A percentile compares a stretch with the other conserved stretches of the same genome.
These are phyloP conservation scores for Scarus forsteni DNA, from an alignment of 2,797 vertebrate species.

Conservation along the genomic window DNA sequence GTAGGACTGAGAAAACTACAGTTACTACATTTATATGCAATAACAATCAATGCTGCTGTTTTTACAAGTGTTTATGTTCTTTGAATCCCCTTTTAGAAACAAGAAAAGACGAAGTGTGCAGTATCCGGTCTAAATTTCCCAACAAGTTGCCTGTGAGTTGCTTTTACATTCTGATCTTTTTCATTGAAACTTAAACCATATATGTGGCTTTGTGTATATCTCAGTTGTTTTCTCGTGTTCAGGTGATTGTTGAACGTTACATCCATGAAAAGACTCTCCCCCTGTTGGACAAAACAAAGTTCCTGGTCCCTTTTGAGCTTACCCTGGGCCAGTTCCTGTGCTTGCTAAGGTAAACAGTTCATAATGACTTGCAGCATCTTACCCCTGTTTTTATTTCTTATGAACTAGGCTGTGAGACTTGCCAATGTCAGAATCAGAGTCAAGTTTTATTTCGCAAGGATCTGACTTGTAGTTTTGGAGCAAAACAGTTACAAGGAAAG, in stretches of 20 bases:
- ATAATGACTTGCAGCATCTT: background rate
- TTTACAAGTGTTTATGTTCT: background rate
- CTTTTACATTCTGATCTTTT: background rate
- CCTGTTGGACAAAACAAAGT: constrained; percentile 87
- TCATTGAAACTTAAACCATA: background rate
- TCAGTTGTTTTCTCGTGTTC: constrained; percentile 19
- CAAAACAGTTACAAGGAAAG: no score
- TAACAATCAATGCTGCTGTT: background rate
- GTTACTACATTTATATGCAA: background rate
- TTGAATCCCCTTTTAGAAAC: constrained; percentile 71
- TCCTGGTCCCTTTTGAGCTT: constrained; percentile 87
- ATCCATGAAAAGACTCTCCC: constrained; percentile 85
- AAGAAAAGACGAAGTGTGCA: constrained; percentile 87
- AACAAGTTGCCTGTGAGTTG: constrained; percentile 87
- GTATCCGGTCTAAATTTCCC: constrained; percentile 86
- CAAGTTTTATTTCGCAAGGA: no score
- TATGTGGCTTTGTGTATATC: background rate
- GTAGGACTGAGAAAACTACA: constrained; percentile 59
- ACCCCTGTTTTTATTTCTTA: background rate
- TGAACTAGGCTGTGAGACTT: background rate
- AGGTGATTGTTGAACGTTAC: constrained; percentile 90
- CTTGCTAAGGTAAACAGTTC: constrained; percentile 83
- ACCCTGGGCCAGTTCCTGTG: constrained; percentile 88
- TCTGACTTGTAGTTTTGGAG: no score
- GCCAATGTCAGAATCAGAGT: no score